These are phyloP conservation scores for Scatophagus argus DNA, from an alignment of 2,113 vertebrate species.

Conservation along the genomic window DNA sequence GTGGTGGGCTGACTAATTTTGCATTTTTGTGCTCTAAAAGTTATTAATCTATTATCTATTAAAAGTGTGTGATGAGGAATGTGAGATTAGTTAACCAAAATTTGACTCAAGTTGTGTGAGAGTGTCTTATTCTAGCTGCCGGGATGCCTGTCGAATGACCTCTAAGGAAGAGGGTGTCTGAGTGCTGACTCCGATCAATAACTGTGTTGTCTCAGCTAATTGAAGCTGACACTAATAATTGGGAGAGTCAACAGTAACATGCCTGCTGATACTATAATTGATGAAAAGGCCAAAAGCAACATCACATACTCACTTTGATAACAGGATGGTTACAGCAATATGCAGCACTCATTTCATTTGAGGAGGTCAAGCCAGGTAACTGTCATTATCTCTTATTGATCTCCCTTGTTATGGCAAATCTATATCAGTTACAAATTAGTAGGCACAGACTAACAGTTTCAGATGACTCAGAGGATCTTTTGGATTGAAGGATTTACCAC, in stretches of 20 bases:
- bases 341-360: neutral
- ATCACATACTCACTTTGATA: constrained; percentile 45
- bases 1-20: neutral
- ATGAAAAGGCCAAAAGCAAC: constrained; percentile 47
- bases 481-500: neutral
- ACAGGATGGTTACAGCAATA: neutral
- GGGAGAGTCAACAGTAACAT: constrained; percentile 40
- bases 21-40: too few relatives aligned
- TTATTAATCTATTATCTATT: too few relatives aligned
- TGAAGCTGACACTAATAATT: constrained; percentile 74
- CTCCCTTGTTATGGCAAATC: constrained; percentile 5
- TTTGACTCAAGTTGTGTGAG: neutral
- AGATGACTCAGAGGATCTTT: neutral
- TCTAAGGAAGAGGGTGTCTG: constrained; percentile 42
- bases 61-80: neutral
- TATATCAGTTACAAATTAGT: neutral
- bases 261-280: constrained; percentile 57
- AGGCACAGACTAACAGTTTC: neutral
- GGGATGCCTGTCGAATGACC: constrained; percentile 43
- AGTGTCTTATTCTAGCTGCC: constrained; percentile 25
- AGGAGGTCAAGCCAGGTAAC: constrained; percentile 22
- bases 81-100: neutral
- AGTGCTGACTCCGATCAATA: constrained; percentile 71
- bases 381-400: constrained; percentile 15
- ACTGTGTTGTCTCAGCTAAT: constrained; percentile 70